Evolutionary conservation across 2,113 vertebrate species (phyloP).

Genomic region (Thinocorus orbignyianus): DNA sequence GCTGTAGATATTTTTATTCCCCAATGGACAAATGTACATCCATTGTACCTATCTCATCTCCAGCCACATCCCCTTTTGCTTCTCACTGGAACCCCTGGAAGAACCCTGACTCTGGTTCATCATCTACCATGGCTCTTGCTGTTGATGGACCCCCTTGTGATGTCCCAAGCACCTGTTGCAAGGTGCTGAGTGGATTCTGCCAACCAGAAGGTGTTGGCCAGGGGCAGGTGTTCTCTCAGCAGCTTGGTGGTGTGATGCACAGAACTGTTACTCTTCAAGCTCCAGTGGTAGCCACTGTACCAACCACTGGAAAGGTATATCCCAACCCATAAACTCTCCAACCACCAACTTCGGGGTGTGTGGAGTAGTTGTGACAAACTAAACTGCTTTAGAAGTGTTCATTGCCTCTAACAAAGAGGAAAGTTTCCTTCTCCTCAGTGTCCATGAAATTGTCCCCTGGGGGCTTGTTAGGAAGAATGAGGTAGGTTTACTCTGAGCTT

Average conservation of each 20-base stretch:
- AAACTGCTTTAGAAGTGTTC: not conserved
- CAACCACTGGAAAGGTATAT: not conserved
- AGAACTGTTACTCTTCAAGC: not conserved
- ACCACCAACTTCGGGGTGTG: not conserved
- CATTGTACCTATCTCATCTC: not conserved
- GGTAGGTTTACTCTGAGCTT: not conserved
- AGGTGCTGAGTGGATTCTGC: not conserved
- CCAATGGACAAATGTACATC: not conserved
- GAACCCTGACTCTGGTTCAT: not conserved
- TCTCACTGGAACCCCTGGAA: not conserved
- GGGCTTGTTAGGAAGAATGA: conserved; percentile 26
- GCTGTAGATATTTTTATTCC: not conserved
- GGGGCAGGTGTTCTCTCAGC: not conserved
- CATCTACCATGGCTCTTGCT: not conserved
- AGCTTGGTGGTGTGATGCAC: not conserved
- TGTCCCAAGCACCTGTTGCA: not conserved
- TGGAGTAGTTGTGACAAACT: not conserved
- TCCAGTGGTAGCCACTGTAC: not conserved
- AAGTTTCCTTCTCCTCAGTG: conserved; percentile 16
- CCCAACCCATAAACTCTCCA: not conserved
- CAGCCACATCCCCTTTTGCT: not conserved
- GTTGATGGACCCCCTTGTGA: not conserved
- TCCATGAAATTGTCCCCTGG: not conserved
- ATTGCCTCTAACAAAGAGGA: not conserved
- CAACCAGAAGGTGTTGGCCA: not conserved